Conservation (phyloP, 2,888 invertebrate species). For the Trichopoda pennipes region DNA sequence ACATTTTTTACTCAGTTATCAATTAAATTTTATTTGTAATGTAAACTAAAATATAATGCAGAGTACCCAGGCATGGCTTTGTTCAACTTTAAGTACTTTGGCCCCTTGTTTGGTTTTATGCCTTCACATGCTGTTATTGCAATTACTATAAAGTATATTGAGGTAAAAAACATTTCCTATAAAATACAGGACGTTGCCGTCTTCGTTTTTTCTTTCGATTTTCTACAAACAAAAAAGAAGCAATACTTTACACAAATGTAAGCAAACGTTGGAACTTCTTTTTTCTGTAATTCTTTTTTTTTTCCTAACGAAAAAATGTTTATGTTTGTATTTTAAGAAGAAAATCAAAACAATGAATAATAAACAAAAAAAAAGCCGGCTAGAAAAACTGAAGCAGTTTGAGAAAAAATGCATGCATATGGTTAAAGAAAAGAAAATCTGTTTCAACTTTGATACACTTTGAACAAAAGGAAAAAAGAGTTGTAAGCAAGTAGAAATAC, state of each 20-base stretch:
- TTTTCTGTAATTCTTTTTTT: no score
- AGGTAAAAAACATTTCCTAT: slow-evolving; percentile 25
- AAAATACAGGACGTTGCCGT: slow-evolving; percentile 14
- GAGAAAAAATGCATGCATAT: background rate
- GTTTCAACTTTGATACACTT: no score
- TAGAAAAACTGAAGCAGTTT: slow-evolving; percentile 18
- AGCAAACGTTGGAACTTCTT: no score
- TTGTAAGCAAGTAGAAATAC: no score
- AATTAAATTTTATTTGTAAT: no score
- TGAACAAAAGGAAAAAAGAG: no score
- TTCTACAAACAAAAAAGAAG: slow-evolving; percentile 6
- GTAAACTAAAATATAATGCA: no score
- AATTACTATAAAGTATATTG: slow-evolving; percentile 9
- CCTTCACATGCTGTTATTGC: slow-evolving; percentile 18
- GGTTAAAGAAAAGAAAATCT: no score
- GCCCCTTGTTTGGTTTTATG: slow-evolving; percentile 11
- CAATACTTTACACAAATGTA: slow-evolving; percentile 1
- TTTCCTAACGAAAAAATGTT: background rate
- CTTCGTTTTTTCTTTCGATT: slow-evolving; percentile 2
- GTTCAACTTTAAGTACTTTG: slow-evolving; percentile 48
- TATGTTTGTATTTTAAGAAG: slow-evolving; percentile 31
- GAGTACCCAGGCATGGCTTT: slow-evolving; percentile 16
- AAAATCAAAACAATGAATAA: slow-evolving; percentile 7
- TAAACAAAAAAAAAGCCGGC: slow-evolving; percentile 26
- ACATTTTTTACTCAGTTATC: no score